A percentile compares a stretch with the other conserved stretches of the same genome.
Evolutionary conservation across 37 sponge, comb jelly and placozoan genomes (phyloP).

Genomic region (Aplysina aerophoba): DNA sequence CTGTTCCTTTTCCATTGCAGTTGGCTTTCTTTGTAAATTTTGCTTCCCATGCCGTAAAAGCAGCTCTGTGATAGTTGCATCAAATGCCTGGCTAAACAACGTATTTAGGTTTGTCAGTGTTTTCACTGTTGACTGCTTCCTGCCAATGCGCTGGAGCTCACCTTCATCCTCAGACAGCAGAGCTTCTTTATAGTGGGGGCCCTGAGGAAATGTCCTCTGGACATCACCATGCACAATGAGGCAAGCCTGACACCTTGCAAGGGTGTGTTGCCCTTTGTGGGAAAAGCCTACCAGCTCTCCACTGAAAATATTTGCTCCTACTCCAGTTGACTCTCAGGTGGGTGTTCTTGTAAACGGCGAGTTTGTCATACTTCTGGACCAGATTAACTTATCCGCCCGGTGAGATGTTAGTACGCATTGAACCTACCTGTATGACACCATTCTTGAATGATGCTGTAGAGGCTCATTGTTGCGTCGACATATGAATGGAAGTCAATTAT

Average conservation of each 20-base stretch:
- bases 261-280: slow-evolving; percentile 15
- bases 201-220: slow-evolving; percentile 3
- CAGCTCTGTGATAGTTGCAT: background rate
- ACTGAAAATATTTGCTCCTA: background rate
- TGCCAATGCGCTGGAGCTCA: background rate
- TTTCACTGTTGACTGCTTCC: slow-evolving; percentile 15
- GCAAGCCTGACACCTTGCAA: slow-evolving; percentile 19
- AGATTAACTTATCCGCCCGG: background rate
- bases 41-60: background rate
- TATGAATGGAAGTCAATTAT: too few relatives aligned
- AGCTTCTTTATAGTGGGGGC: slow-evolving; percentile 11
- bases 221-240: background rate
- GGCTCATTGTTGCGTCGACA: too few relatives aligned
- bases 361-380: slow-evolving; percentile 8
- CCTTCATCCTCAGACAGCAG: slow-evolving; percentile 4
- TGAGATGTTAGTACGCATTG: slow-evolving; percentile 2
- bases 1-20: slow-evolving; percentile 1
- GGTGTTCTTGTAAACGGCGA: background rate
- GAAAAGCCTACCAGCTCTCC: slow-evolving; percentile 20
- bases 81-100: background rate
- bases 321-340: background rate
- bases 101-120: slow-evolving; percentile 11
- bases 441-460: background rate
- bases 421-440: slow-evolving; percentile 8
- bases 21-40: slow-evolving; percentile 18